phyloP scores from a whole-genome alignment of 2,888 invertebrate genomes.

The Polydrusus pterygomalis region DNA sequence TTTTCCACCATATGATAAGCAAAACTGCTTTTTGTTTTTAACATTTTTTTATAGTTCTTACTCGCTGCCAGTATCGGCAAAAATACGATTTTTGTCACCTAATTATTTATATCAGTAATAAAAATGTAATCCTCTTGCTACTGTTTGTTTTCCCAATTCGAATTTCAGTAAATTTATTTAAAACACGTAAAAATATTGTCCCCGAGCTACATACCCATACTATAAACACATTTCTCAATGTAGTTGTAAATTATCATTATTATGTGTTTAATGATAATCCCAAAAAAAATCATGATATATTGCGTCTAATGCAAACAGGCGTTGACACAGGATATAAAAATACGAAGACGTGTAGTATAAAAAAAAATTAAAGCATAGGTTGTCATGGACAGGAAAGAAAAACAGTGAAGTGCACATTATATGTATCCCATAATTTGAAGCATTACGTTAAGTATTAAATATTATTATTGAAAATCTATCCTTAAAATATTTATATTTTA shows the following conservation, averaged over 20 bases:
- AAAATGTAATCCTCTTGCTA: conserved; percentile 7
- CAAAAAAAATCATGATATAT: conserved; percentile 57
- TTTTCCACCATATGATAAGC: too few species aligned
- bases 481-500: too few species aligned
- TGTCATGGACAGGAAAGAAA: too few species aligned
- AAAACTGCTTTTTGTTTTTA: too few species aligned
- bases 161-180: conserved; percentile 3
- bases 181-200: conserved; percentile 34
- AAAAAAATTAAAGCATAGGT: background rate
- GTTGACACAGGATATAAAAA: conserved; percentile 19
- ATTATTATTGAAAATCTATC: too few species aligned
- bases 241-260: conserved; percentile 53
- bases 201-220: conserved; percentile 32
- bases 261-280: conserved; percentile 58
- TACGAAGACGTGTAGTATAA: background rate
- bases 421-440: too few species aligned
- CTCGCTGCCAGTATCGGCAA: background rate
- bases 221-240: conserved; percentile 55
- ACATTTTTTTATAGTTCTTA: too few species aligned
- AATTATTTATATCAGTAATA: conserved; percentile 10
- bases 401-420: too few species aligned
- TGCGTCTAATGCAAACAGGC: conserved; percentile 41
- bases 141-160: conserved; percentile 2
- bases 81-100: background rate
- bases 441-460: too few species aligned